Evolutionary conservation across 2,113 vertebrate species (phyloP).

Genomic region (Apistogramma diplotaenia): DNA sequence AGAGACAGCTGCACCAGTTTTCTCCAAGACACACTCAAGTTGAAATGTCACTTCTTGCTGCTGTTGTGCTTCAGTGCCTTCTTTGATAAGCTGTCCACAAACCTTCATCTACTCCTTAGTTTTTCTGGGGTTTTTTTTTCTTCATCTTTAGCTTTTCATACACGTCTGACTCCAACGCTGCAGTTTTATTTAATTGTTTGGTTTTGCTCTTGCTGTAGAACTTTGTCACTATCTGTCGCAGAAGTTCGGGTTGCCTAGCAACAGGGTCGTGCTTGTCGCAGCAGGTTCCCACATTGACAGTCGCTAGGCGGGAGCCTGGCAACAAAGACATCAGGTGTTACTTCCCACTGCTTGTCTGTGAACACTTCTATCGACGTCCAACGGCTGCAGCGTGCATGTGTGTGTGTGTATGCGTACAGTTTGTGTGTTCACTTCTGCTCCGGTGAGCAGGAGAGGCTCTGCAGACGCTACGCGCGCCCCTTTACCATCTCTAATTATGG

Average conservation of each 20-base stretch:
- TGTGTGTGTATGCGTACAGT: slow-evolving; percentile 22
- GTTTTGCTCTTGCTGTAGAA: slow-evolving; percentile 24
- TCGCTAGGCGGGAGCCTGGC: slow-evolving; percentile 65
- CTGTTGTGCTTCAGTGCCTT: neutral
- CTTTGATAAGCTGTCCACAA: slow-evolving; percentile 2
- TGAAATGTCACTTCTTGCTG: slow-evolving; percentile 5
- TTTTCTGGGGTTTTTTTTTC: neutral
- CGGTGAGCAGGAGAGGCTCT: slow-evolving; percentile 44
- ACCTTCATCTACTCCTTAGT: neutral
- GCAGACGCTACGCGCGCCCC: slow-evolving; percentile 28
- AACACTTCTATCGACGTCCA: slow-evolving; percentile 60
- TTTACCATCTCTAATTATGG: slow-evolving; percentile 48
- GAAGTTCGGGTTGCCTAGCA: slow-evolving; percentile 74
- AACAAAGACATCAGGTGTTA: slow-evolving; percentile 79
- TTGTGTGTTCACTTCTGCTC: slow-evolving; percentile 51
- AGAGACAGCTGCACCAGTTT: slow-evolving; percentile 20
- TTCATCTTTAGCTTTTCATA: neutral
- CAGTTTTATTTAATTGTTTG: neutral
- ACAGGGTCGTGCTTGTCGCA: slow-evolving; percentile 67
- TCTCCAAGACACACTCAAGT: slow-evolving; percentile 31
- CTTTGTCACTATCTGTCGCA: slow-evolving; percentile 48
- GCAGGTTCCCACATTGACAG: slow-evolving; percentile 65
- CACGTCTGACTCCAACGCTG: neutral
- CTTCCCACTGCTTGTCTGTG: slow-evolving; percentile 64
- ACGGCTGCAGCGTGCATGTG: slow-evolving; percentile 18